A percentile compares a stretch with the other conserved stretches of the same genome.
Conservation (phyloP, 1,140 invertebrate genomes). For the Cydia strobilella region DNA sequence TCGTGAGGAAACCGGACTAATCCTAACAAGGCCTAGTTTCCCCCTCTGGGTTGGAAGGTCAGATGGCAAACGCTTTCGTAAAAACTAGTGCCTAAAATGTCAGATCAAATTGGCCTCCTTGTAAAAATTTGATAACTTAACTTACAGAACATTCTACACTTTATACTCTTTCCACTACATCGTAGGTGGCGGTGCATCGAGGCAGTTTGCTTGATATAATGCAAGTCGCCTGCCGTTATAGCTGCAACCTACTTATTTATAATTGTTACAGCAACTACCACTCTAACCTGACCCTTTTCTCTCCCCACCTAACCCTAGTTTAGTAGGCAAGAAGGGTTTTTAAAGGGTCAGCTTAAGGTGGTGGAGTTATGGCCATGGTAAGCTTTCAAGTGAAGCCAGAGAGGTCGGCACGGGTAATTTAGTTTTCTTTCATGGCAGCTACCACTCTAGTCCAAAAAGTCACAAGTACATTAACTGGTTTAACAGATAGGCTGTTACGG, state of each 20-base stretch:
- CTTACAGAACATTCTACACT: conserved; percentile 36
- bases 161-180: conserved; percentile 59
- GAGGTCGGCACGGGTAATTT: conserved; percentile 75
- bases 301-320: conserved; percentile 35
- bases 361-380: conserved; percentile 58
- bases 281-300: conserved; percentile 46
- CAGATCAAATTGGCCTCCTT: too few species aligned
- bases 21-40: too few species aligned
- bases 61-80: too few species aligned
- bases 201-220: conserved; percentile 79
- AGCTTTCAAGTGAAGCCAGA: conserved; percentile 66
- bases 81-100: too few species aligned
- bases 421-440: conserved; percentile 71
- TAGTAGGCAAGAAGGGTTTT: neutral
- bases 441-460: neutral
- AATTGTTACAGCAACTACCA: conserved; percentile 72
- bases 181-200: conserved; percentile 74
- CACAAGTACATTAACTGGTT: neutral
- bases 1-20: too few species aligned
- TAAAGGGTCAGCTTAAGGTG: conserved; percentile 49
- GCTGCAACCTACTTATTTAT: conserved; percentile 79
- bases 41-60: too few species aligned
- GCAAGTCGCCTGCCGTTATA: conserved; percentile 74
- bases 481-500: neutral
- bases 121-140: neutral